phyloP scores from a whole-genome alignment of 1,140 invertebrate genomes.

The Anadara kagoshimensis region DNA sequence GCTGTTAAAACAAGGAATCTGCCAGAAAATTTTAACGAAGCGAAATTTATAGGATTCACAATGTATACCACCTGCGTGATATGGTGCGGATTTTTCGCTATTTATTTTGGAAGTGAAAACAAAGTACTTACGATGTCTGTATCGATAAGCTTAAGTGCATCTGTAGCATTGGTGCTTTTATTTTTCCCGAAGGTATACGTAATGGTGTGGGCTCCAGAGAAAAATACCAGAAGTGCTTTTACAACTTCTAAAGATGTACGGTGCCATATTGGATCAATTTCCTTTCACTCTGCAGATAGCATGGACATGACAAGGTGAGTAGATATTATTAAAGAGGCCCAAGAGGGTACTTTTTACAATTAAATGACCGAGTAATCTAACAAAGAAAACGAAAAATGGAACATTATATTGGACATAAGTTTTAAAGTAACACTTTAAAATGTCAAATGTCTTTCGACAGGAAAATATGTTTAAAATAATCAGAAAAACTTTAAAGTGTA shows the following conservation, averaged over 20 bases:
- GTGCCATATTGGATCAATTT: constrained; percentile 83
- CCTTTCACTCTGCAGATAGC: constrained; percentile 49
- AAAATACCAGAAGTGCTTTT: constrained; percentile 86
- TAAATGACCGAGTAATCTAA: background rate
- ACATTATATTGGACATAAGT: background rate
- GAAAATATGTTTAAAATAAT: too few species aligned
- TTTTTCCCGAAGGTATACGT: constrained; percentile 89
- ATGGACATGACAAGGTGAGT: background rate
- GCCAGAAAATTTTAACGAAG: constrained; percentile 89
- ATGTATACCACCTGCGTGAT: constrained; percentile 93
- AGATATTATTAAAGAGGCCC: too few species aligned
- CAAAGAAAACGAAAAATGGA: background rate
- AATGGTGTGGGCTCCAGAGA: constrained; percentile 84
- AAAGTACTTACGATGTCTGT: constrained; percentile 83
- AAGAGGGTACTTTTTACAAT: too few species aligned
- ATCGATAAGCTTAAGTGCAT: constrained; percentile 82
- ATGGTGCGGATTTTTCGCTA: constrained; percentile 91
- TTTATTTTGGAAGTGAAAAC: constrained; percentile 86
- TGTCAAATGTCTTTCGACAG: too few species aligned
- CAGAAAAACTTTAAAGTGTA: too few species aligned
- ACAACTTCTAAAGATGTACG: constrained; percentile 84
- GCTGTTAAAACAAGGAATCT: constrained; percentile 90
- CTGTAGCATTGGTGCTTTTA: constrained; percentile 84
- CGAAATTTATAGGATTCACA: constrained; percentile 79
- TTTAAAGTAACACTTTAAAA: too few species aligned